phyloP scores from a whole-genome alignment of 1,140 invertebrate species.

The Procambarus clarkii region DNA sequence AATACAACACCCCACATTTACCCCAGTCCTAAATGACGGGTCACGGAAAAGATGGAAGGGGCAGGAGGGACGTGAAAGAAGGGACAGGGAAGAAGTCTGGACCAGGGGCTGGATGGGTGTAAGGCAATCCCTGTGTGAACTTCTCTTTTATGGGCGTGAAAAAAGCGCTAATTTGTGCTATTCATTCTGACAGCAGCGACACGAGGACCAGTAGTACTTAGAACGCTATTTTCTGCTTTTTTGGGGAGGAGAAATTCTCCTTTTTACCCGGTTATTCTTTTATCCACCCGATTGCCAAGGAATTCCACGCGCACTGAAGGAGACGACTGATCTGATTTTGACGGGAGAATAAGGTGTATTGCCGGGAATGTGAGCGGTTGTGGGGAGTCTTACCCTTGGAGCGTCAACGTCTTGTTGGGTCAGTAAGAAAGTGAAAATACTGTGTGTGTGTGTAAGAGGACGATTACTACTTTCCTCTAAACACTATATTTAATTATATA shows the following conservation, averaged over 20 bases:
- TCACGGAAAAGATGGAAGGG: background rate
- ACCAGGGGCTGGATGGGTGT: background rate
- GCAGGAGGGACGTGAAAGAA: background rate
- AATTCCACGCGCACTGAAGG: background rate
- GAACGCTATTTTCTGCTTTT: constrained; percentile 37
- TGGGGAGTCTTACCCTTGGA: too few species aligned
- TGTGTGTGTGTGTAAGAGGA: too few species aligned
- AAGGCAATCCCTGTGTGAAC: constrained; percentile 39
- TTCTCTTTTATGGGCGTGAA: constrained; percentile 27
- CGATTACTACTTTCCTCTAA: too few species aligned
- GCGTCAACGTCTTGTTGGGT: too few species aligned
- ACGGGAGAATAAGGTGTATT: background rate
- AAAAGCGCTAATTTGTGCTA: constrained; percentile 42
- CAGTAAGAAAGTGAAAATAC: too few species aligned
- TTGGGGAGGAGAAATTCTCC: background rate
- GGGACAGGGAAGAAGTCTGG: background rate
- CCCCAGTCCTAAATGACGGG: background rate
- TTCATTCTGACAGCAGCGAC: constrained; percentile 23
- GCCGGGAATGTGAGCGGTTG: background rate
- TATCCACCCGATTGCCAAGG: background rate
- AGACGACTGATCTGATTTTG: background rate
- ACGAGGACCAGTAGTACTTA: constrained; percentile 33
- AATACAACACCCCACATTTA: background rate
- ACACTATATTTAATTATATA: too few species aligned
- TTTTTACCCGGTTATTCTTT: background rate